Evolutionary conservation across 2,797 vertebrate genomes (phyloP), one percentile per base, ranked within the genome.

Genomic region (Geotrypetes seraphini): DNA sequence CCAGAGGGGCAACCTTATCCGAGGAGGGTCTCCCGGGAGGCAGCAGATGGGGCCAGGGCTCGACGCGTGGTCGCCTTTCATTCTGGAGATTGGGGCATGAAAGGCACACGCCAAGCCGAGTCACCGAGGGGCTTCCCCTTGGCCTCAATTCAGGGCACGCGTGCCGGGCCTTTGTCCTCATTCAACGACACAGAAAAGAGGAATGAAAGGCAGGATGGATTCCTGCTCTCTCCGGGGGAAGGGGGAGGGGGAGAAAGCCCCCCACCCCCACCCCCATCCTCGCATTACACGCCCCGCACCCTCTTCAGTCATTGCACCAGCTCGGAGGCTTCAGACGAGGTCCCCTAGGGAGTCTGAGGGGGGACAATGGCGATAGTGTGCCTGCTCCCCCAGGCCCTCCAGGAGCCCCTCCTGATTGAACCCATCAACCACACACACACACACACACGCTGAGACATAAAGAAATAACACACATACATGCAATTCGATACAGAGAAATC

Each of bases 71-170:
- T 50, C 34, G 53, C 54, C 46, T 33, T 50, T 53, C 53, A 66
- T 66, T 71, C 66, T 64, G 63, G 47, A 66, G 55, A 66, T 64
- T 40, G 57, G 38, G 33, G 35, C 42, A 39, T 17, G 5, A 21
- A 32, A 43, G 66, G 57, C 60, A 64, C 56, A 67, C 63, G 61
- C 53, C 62, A 47, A 40, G 35, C 54, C 44, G 23, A n/a, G n/a
- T n/a, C n/a, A n/a, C n/a, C n/a, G n/a, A 86, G 86, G 87, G 83
- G 87, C 76, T 86, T 86, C 76, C 83, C 82, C 89, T 78, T 79
- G 66, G 78, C 74, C 83, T 85, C 79, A 82, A 79, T 73, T 72
- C 80, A 73, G 80, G 63, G 78, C 81, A 76, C 90, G 88, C 88
- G 89, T 88, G 88, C 85, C 86, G 51, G 48, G 78, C 75, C 77